Evolutionary conservation across 2,797 vertebrate genomes (phyloP), one percentile per base, ranked within the genome.

Genomic region (Lagorchestes hirsutus): DNA sequence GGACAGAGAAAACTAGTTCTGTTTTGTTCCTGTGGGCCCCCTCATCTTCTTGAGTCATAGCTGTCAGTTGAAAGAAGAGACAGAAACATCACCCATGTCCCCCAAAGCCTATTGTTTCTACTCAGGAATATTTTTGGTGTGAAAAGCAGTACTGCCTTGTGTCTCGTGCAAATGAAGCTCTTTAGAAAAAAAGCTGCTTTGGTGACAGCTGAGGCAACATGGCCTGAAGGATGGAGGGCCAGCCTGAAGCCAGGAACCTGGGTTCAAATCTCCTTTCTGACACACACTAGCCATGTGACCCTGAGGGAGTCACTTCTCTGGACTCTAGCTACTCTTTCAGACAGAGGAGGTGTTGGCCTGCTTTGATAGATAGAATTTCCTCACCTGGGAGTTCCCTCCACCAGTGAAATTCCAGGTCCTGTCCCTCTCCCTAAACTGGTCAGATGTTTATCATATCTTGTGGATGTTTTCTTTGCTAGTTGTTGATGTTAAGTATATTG

Each of bases 371-470:
- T 11, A 46, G n/a, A 82, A 82, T 82, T 82, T 46, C 40, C 40
- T 46, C 5, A n/a, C 31, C 62, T n/a, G 62, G 22, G 31, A 67
- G 31, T 67, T n/a, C 13, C 12, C 29, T 31, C 11, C 11, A 62
- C 12, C 29, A 62, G 59, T 62, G 31, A 62, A 62, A 62, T 34
- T 13, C 59, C 0, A 34, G 59, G 96, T 95, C 52, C 97, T 95
- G n/a, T 95, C 95, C 62, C 62, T 34, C 59, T 67, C 31, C 13
- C 62, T n/a, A 16, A n/a, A 5, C 62, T 67, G 31, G 58, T 29
- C 28, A 59, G 2, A 59, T 59, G 58, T 59, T 29, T 59, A 31
- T 31, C 58, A 31, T 12, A 13, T 59, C 58, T 31, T 31, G 29
- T 29, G 3, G 9, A 1, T 59, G 58, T 59, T 31, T 59, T 31